A percentile compares a stretch with the other conserved stretches of the same genome.
Conservation (phyloP, 2,888 invertebrate genomes). For the Ypsolopha sequella region DNA sequence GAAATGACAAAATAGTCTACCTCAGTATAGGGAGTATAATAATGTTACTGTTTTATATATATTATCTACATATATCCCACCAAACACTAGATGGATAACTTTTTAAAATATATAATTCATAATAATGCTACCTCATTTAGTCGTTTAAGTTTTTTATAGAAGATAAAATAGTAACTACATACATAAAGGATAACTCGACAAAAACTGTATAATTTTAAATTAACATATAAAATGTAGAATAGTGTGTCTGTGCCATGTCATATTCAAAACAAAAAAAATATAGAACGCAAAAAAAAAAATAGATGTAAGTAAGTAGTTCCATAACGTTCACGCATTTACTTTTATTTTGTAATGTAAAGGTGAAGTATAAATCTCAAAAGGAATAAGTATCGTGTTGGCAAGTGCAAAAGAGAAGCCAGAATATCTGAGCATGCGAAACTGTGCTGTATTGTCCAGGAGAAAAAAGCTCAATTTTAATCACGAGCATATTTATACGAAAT, state of each 20-base stretch:
- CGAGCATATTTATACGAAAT: too few species aligned
- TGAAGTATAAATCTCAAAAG: not conserved
- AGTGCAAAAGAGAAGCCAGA: too few species aligned
- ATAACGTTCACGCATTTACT: not conserved
- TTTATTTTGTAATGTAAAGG: not conserved
- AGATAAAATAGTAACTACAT: conserved; percentile 9
- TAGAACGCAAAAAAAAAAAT: not conserved
- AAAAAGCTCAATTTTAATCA: too few species aligned
- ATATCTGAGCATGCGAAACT: too few species aligned
- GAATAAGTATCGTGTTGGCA: too few species aligned
- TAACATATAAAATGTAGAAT: not conserved
- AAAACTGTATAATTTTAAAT: not conserved
- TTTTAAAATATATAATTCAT: conserved; percentile 45
- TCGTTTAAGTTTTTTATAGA: conserved; percentile 22
- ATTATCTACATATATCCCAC: conserved; percentile 55
- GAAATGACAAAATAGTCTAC: conserved; percentile 47
- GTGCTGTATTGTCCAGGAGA: too few species aligned
- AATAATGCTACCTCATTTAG: conserved; percentile 65
- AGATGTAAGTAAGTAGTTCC: not conserved
- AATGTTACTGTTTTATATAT: conserved; percentile 48
- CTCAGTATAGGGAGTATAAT: conserved; percentile 61
- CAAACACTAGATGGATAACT: conserved; percentile 54
- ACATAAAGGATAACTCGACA: not conserved
- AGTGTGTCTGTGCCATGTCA: conserved; percentile 4
- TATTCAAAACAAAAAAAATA: not conserved